Conservation (phyloP, 2,113 vertebrate species). For the Thryonomys swinderianus region DNA sequence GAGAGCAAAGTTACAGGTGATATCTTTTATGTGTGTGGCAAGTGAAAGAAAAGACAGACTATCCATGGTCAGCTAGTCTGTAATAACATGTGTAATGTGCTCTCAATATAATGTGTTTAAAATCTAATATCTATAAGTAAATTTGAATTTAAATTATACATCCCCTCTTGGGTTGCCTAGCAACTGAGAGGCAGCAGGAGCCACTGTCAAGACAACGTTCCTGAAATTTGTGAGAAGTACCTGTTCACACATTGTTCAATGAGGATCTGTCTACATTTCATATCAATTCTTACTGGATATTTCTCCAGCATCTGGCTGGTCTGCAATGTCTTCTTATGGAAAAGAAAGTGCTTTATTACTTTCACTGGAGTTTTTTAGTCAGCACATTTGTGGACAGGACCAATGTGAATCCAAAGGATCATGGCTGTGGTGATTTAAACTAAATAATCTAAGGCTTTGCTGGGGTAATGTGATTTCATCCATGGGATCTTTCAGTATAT, state of each 20-base stretch:
- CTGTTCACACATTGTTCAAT: conserved; percentile 57
- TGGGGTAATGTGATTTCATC: conserved; percentile 22
- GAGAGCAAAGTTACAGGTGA: not conserved
- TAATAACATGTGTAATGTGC: conserved; percentile 4
- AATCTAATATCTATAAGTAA: conserved; percentile 60
- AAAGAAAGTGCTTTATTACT: conserved; percentile 5
- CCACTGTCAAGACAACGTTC: conserved; percentile 59
- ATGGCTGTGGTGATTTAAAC: conserved; percentile 27
- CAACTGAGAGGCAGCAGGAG: conserved; percentile 55
- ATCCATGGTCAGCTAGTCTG: conserved; percentile 13
- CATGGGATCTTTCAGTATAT: not conserved
- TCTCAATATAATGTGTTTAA: conserved; percentile 55
- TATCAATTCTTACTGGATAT: conserved; percentile 27
- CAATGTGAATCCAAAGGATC: not conserved
- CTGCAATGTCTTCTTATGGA: not conserved
- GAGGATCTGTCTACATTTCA: not conserved
- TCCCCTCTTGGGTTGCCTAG: conserved; percentile 69
- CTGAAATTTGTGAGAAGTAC: conserved; percentile 66
- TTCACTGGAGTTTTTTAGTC: conserved; percentile 38
- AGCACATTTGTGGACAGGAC: conserved; percentile 9
- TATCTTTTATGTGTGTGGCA: not conserved
- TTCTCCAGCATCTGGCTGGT: not conserved
- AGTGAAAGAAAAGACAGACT: not conserved
- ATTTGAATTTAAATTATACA: conserved; percentile 59
- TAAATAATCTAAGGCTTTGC: not conserved